Conservation (phyloP, 2,888 invertebrate genomes). For the Phasia obesa region DNA sequence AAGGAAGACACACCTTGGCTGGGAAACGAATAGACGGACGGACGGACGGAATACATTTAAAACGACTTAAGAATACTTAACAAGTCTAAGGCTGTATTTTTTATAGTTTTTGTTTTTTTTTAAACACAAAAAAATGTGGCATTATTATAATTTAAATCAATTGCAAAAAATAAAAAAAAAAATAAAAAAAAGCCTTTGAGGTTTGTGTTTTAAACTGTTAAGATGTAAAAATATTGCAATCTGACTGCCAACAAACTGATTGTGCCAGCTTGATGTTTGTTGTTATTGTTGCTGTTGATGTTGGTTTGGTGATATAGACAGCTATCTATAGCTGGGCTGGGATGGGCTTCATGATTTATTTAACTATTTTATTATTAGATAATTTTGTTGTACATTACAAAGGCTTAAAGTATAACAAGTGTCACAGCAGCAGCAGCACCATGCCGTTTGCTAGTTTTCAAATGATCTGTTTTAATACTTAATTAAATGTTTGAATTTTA, state of each 20-base stretch:
- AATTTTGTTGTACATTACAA: constrained; percentile 38
- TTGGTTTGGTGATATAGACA: constrained; percentile 40
- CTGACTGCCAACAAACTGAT: constrained; percentile 33
- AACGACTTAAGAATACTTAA: constrained; percentile 48
- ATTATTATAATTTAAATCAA: constrained; percentile 58
- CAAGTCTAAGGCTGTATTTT: constrained; percentile 40
- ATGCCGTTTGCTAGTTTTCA: constrained; percentile 6
- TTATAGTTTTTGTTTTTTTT: background rate
- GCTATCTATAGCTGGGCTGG: constrained; percentile 68
- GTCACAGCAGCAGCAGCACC: no score
- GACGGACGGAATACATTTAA: background rate
- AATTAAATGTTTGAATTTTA: constrained; percentile 41
- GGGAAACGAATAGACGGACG: constrained; percentile 27
- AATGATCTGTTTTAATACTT: constrained; percentile 55
- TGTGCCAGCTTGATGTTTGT: constrained; percentile 30
- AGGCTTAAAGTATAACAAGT: constrained; percentile 27
- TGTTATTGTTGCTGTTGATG: no score
- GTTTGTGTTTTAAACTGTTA: constrained; percentile 48
- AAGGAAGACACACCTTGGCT: constrained; percentile 70
- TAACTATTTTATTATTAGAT: constrained; percentile 45
- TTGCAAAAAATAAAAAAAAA: constrained; percentile 34
- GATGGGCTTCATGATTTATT: constrained; percentile 69
- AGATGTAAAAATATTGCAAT: constrained; percentile 41
- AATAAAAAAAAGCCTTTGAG: constrained; percentile 48
- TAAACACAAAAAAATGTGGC: constrained; percentile 6